Evolutionary conservation across 30 jellyfish, hydroid and myxozoan species (phyloP).

Genomic region (Phacellophora camtschatica): DNA sequence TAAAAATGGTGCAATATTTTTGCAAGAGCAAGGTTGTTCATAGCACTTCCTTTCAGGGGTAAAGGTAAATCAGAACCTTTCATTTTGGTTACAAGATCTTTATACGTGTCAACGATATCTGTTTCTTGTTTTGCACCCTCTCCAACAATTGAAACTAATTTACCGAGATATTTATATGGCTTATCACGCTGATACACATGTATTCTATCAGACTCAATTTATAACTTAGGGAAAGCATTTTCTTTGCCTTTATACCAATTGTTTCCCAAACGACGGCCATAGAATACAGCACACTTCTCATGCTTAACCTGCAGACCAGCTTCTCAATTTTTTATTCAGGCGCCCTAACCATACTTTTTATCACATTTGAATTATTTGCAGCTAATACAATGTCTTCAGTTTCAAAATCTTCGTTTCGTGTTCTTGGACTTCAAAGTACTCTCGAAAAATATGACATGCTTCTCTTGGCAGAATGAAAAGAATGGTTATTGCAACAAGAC

Average conservation of each 20-base stretch:
- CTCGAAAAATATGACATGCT: too few species aligned
- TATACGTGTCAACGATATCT: slow-evolving; percentile 2
- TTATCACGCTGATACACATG: background rate
- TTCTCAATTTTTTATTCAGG: background rate
- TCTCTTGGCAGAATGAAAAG: too few species aligned
- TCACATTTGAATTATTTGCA: background rate
- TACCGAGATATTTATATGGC: slow-evolving; percentile 20
- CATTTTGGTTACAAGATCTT: slow-evolving; percentile 3
- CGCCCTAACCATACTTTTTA: slow-evolving; percentile 2
- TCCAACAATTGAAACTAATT: background rate
- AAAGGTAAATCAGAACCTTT: slow-evolving; percentile 3
- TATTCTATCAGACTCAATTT: background rate
- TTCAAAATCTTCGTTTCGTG: too few species aligned
- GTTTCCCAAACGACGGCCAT: slow-evolving; percentile 32
- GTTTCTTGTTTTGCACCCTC: slow-evolving; percentile 33
- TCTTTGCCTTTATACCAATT: background rate
- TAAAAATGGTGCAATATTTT: slow-evolving; percentile 34
- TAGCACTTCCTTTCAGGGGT: slow-evolving; percentile 32
- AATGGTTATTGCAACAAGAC: too few species aligned
- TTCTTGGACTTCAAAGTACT: too few species aligned
- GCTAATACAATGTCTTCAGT: slow-evolving; percentile 20
- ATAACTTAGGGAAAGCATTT: background rate
- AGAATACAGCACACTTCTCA: slow-evolving; percentile 21
- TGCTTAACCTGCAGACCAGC: slow-evolving; percentile 10
- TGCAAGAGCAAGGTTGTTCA: slow-evolving; percentile 49